Evolutionary conservation across 1,140 invertebrate genomes (phyloP), one percentile per base, ranked within the genome.

Genomic region (Pseudobourletiella spinata): DNA sequence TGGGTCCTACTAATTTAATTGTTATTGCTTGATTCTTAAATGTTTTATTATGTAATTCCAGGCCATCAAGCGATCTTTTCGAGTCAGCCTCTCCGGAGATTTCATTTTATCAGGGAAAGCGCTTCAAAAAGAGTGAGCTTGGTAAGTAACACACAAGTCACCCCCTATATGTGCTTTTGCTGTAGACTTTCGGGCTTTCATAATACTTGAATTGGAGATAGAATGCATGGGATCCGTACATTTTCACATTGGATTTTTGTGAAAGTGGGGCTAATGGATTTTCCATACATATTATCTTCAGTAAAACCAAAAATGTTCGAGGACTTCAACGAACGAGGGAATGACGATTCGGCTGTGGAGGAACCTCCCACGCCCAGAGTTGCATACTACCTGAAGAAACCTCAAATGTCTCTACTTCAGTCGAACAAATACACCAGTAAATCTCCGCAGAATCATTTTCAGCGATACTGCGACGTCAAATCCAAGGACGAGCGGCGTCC

Each of bases 401-500:
- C 74, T 18, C 74, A 71, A 24, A 71, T 75, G 58, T 76, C 75
- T 15, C 66, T 81, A 16, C 64, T 80, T 30, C 74, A 76, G 60
- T 76, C 73, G 28, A 83, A 82, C 73, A 69, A 75, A 67, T 70
- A 79, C 70, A 70, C 79, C 63, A 84, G 80, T 78, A 81, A 83
- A 72, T 77, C 82, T 25, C 76, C 81, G 64, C 77, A 83, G 57
- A 83, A 86, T 73, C 93, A 98, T 78, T 98, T 95, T 75, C 78
- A 85, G 65, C 79, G 90, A 55, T 88, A 93, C 61, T 82, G 83
- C 16, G 94, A 97, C 76, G 89, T 97, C 1, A 86, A 86, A 73
- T 84, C 87, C 1, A 88, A 88, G 70, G 88, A 92, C 65, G 90
- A 94, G 73, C 80, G 86, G 63, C 79, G 84, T 65, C 84, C 87